Evolutionary conservation across 2,888 invertebrate species (phyloP), one percentile per base, ranked within the genome.

Genomic region (Troides aeacus): DNA sequence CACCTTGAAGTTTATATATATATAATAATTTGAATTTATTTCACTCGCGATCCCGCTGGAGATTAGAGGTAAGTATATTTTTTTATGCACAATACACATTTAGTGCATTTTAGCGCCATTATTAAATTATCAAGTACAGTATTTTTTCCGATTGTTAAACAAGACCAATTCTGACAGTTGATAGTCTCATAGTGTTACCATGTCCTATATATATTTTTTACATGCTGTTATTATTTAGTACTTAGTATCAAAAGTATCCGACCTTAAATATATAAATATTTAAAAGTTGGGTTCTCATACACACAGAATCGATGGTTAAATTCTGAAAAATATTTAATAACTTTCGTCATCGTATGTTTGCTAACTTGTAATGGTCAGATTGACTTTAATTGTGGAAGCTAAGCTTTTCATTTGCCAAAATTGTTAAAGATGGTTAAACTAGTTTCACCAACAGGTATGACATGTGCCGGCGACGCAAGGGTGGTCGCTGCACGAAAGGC

Each of bases 401-500:
- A 50, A 50, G 71, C 81, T 73, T 70, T 60, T 70, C 69, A 71
- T 68, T 69, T 68, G 66, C 69, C 62, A 74, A 64, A 76, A 78
- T 79, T 78, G 76, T 80, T 84, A 83, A 86, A 86, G 85, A 86
- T 79, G 77, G 81, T 78, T 81, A 86, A 81, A 84, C 83, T 85
- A 82, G 89, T 91, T 91, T 91, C 79, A 89, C 91, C 93, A 93
- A 94, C 96, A 98, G 98, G 96, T 97, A 98, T 94, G 98, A 98
- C 96, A 98, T 98, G 98, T 98, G 98, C 95, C 96, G 98, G 86
- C 95, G 97, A 90, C 95, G 97, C 93, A 97, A 97, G 95, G 98
- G 97, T 93, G 98, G 98, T 92, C 96, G 97, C 94, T 98, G 98
- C 95, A 98, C 98, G 88, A 97, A 98, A 95, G 98, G 98, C 96